Conservation (phyloP, 1,140 invertebrate genomes). For the Macrosteles quadrilineatus region DNA sequence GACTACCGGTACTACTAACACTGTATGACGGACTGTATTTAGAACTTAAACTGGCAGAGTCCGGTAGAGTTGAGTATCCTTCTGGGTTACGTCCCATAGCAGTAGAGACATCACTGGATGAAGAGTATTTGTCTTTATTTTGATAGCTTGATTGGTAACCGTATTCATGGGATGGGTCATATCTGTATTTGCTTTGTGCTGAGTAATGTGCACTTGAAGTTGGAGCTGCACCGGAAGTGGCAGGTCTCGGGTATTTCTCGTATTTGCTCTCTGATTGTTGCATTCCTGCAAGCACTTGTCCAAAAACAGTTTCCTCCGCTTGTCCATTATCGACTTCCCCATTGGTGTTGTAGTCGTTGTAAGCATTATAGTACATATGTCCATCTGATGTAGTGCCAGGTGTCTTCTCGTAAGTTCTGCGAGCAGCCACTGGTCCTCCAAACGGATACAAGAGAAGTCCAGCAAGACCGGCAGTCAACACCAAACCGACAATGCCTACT, state of each 20-base stretch:
- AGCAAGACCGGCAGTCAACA: slow-evolving; percentile 68
- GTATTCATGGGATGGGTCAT: slow-evolving; percentile 32
- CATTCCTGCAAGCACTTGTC: slow-evolving; percentile 66
- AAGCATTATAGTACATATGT: slow-evolving; percentile 38
- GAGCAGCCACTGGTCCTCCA: slow-evolving; percentile 56
- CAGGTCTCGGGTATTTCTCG: slow-evolving; percentile 18
- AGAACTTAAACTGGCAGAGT: slow-evolving; percentile 34
- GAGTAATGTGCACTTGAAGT: slow-evolving; percentile 8
- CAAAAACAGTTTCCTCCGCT: slow-evolving; percentile 71
- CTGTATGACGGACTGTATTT: slow-evolving; percentile 21
- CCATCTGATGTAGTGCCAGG: slow-evolving; percentile 28
- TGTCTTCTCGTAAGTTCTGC: slow-evolving; percentile 50
- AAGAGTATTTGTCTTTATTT: slow-evolving; percentile 30
- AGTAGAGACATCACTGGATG: slow-evolving; percentile 4
- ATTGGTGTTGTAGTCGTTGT: slow-evolving; percentile 39
- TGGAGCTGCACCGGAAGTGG: not conserved
- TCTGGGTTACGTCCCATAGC: slow-evolving; percentile 22
- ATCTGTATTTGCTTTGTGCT: slow-evolving; percentile 29
- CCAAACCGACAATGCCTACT: slow-evolving; percentile 70
- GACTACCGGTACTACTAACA: not conserved
- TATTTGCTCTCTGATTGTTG: slow-evolving; percentile 37
- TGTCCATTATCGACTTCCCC: slow-evolving; percentile 52
- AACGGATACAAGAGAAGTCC: slow-evolving; percentile 74
- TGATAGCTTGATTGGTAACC: slow-evolving; percentile 8
- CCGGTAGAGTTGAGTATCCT: slow-evolving; percentile 30